Evolutionary conservation across 2,888 invertebrate species (phyloP).

Genomic region (Heteropelma amictum): DNA sequence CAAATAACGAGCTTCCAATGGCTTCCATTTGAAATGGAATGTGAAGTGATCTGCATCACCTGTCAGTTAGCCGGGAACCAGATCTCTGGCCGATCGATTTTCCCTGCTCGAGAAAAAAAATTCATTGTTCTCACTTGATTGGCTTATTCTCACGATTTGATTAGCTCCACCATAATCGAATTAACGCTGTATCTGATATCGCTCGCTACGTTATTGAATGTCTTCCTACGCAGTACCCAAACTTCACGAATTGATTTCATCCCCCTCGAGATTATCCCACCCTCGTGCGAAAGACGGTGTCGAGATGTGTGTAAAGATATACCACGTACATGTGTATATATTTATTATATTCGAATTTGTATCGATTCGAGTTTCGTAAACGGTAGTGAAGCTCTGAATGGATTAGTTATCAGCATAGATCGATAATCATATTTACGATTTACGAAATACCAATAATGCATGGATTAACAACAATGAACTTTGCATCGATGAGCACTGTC

Average conservation of each 20-base stretch:
- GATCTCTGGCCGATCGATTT: conserved; percentile 62
- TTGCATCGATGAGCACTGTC: no score
- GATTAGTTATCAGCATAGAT: no score
- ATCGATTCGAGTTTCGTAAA: no score
- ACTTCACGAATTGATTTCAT: background rate
- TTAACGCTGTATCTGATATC: conserved; percentile 39
- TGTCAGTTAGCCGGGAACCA: conserved; percentile 65
- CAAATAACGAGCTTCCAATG: conserved; percentile 21
- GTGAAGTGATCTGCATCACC: conserved; percentile 64
- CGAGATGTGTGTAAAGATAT: no score
- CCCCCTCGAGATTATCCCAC: no score
- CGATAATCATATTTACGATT: no score
- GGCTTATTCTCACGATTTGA: conserved; percentile 53
- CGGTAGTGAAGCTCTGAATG: no score
- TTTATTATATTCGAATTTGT: no score
- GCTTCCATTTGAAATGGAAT: conserved; percentile 40
- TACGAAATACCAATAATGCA: no score
- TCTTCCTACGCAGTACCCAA: background rate
- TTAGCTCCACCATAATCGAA: conserved; percentile 47
- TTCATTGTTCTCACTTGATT: conserved; percentile 60
- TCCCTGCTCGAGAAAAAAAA: conserved; percentile 53
- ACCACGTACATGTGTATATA: no score
- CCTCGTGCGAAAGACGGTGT: no score
- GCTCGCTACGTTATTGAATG: background rate
- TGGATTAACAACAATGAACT: no score